Conservation (phyloP, 2,797 vertebrate genomes). For the Dipus sagitta region DNA sequence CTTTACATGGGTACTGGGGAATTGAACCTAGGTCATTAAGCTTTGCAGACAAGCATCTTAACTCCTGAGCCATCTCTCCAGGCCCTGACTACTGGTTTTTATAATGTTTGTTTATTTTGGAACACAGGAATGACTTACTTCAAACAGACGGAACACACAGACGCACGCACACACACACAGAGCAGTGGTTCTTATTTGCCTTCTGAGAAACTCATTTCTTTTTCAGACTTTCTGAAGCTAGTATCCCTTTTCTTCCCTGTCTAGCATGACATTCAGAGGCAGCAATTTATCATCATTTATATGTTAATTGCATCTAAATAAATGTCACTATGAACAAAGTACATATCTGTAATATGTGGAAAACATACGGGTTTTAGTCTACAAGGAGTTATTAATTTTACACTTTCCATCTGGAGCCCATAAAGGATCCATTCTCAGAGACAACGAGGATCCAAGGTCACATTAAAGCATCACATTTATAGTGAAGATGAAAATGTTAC, state of each 20-base stretch:
- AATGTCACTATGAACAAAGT: slow-evolving; percentile 84
- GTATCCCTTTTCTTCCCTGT: not conserved
- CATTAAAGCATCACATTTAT: slow-evolving; percentile 72
- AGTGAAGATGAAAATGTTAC: slow-evolving; percentile 36
- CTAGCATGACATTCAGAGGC: slow-evolving; percentile 68
- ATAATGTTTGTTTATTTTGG: not conserved
- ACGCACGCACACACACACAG: not conserved
- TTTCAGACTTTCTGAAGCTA: slow-evolving; percentile 42
- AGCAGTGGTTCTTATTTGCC: slow-evolving; percentile 6
- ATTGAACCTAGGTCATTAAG: too few relatives aligned
- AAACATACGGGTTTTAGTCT: slow-evolving; percentile 86
- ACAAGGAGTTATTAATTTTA: slow-evolving; percentile 86
- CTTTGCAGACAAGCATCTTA: too few relatives aligned
- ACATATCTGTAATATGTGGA: slow-evolving; percentile 76
- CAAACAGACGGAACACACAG: not conserved
- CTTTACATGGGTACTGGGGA: too few relatives aligned
- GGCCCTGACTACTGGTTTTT: not conserved
- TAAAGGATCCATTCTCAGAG: slow-evolving; percentile 84
- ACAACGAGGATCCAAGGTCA: slow-evolving; percentile 86
- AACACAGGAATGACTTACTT: slow-evolving; percentile 3
- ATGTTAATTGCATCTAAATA: slow-evolving; percentile 85
- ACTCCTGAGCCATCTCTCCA: too few relatives aligned
- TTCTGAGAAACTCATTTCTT: not conserved
- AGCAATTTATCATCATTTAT: slow-evolving; percentile 84
- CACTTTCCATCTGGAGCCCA: slow-evolving; percentile 88